Evolutionary conservation across 1,140 invertebrate genomes (phyloP).

Genomic region (Drosophila mayri): DNA sequence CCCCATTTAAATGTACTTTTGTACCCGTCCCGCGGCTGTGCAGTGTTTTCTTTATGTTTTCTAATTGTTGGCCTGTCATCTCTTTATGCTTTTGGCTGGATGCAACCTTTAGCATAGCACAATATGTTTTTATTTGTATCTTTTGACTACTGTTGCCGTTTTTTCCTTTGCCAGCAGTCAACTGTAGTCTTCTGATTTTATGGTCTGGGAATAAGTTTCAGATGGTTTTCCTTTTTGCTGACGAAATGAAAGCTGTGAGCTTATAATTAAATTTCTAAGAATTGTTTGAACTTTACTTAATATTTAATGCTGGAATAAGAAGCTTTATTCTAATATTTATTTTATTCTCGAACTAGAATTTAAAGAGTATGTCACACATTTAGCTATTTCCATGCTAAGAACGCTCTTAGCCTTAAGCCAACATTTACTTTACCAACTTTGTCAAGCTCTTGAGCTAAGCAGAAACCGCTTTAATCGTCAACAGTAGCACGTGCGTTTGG

Average conservation of each 20-base stretch:
- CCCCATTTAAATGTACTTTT: constrained; percentile 24
- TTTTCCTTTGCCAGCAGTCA: constrained; percentile 7
- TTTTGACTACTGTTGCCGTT: neutral
- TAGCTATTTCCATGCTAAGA: neutral
- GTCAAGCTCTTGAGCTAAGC: constrained; percentile 19
- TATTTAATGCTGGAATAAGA: neutral
- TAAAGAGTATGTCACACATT: no score
- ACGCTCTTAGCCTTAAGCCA: neutral
- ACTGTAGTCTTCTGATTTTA: constrained; percentile 22
- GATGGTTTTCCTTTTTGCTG: constrained; percentile 9
- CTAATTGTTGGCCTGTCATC: constrained; percentile 52
- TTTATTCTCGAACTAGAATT: neutral
- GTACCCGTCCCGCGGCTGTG: constrained; percentile 1
- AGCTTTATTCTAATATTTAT: neutral
- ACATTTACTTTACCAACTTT: constrained; percentile 16
- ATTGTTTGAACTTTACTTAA: neutral
- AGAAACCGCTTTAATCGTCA: constrained; percentile 28
- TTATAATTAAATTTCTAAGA: constrained; percentile 1
- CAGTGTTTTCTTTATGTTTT: constrained; percentile 26
- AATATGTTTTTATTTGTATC: constrained; percentile 1
- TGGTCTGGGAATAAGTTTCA: constrained; percentile 2
- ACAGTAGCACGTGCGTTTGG: constrained; percentile 73
- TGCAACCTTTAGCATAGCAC: neutral
- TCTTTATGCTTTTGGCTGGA: constrained; percentile 13
- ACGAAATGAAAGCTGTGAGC: neutral